These are phyloP conservation scores for Rhynchonycteris naso DNA, from an alignment of 2,797 vertebrate genomes.

Conservation along the genomic window DNA sequence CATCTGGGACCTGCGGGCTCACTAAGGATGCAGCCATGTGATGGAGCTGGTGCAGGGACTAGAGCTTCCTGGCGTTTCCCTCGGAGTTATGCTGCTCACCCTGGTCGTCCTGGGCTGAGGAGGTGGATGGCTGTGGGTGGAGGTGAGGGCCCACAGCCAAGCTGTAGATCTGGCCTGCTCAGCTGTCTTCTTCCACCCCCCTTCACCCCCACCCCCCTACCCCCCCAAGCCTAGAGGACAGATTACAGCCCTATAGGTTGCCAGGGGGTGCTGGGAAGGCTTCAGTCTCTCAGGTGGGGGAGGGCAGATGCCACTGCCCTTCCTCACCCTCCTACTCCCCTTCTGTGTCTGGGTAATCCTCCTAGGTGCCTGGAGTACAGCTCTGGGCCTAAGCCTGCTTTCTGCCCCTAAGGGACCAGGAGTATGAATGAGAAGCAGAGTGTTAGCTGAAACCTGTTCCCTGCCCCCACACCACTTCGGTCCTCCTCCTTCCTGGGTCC, in stretches of 20 bases:
- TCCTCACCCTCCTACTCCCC: not conserved
- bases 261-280: slow-evolving; percentile 24
- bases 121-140: not conserved
- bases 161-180: not conserved
- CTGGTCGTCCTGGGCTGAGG: not conserved
- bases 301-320: not conserved
- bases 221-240: not conserved
- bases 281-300: not conserved
- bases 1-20: slow-evolving; percentile 64
- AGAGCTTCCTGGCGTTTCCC: not conserved
- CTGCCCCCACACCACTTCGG: not conserved
- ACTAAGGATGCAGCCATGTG: slow-evolving; percentile 60
- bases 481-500: not conserved
- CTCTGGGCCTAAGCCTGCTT: not conserved
- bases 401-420: not conserved
- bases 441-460: not conserved
- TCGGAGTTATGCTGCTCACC: not conserved
- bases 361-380: not conserved
- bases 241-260: slow-evolving; percentile 22
- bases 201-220: not conserved
- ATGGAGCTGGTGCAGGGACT: not conserved
- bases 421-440: not conserved
- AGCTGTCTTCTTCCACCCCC: not conserved
- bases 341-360: slow-evolving; percentile 10
- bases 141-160: not conserved